A percentile compares a stretch with the other conserved stretches of the same genome.
phyloP scores from a whole-genome alignment of 2,888 invertebrate genomes.

The Isotomurus palustris region DNA sequence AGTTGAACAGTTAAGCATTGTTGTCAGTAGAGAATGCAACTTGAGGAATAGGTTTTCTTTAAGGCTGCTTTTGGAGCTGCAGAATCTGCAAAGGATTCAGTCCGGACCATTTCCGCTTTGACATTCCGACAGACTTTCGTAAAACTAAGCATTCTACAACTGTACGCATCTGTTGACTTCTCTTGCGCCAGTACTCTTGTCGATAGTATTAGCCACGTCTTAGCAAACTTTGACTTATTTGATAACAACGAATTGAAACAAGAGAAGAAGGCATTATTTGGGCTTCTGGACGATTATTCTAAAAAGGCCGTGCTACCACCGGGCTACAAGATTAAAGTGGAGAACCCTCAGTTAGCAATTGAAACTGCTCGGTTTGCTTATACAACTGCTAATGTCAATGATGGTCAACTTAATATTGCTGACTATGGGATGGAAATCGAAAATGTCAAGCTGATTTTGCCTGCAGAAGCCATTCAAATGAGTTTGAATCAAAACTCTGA shows the following conservation, averaged over 20 bases:
- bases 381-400: not conserved
- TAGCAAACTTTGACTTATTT: slow-evolving; percentile 15
- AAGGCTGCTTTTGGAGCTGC: too few species aligned
- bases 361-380: slow-evolving; percentile 30
- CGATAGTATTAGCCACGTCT: slow-evolving; percentile 23
- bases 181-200: slow-evolving; percentile 22
- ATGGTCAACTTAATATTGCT: not conserved
- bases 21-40: too few species aligned
- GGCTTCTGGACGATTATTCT: slow-evolving; percentile 15
- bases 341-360: slow-evolving; percentile 12
- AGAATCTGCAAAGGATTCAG: too few species aligned
- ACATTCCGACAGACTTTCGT: not conserved
- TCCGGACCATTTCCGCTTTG: too few species aligned
- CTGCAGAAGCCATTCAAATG: slow-evolving; percentile 26
- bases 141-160: not conserved
- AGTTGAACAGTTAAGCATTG: not conserved
- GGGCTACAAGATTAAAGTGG: slow-evolving; percentile 22
- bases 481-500: slow-evolving; percentile 13
- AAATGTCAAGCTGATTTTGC: slow-evolving; percentile 18
- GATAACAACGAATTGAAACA: slow-evolving; percentile 10
- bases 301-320: slow-evolving; percentile 12
- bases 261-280: slow-evolving; percentile 5
- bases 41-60: too few species aligned
- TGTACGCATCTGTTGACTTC: slow-evolving; percentile 10
- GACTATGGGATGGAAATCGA: not conserved